These are phyloP conservation scores for Poeciliopsis gracilis DNA, from an alignment of 2,797 vertebrate genomes.

Conservation along the genomic window DNA sequence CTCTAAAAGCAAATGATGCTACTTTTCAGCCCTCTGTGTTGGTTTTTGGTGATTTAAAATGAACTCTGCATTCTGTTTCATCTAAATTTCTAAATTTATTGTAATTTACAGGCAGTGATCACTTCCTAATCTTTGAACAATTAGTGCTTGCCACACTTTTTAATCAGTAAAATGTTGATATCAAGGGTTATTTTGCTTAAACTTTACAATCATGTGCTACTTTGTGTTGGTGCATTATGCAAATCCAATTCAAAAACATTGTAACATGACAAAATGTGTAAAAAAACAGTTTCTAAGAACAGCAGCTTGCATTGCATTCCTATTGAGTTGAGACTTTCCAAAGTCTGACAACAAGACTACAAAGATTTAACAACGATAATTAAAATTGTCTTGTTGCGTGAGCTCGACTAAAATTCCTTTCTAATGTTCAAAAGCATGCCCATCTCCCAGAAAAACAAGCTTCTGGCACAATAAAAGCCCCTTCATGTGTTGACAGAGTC, in stretches of 20 bases:
- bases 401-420: background rate
- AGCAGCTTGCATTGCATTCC: background rate
- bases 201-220: background rate
- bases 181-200: background rate
- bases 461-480: background rate
- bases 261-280: background rate
- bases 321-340: background rate
- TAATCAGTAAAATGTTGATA: background rate
- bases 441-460: background rate
- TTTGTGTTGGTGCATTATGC: background rate
- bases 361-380: background rate
- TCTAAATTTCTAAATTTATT: background rate
- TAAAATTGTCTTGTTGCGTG: background rate
- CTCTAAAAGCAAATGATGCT: constrained; percentile 7
- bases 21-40: background rate
- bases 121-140: background rate
- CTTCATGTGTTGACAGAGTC: background rate
- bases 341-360: background rate
- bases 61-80: background rate
- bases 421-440: background rate
- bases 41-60: background rate
- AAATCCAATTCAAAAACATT: background rate
- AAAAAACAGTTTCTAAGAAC: background rate
- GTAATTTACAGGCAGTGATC: background rate
- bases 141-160: background rate